Evolutionary conservation across 2,797 vertebrate genomes (phyloP), one percentile per base, ranked within the genome.

Genomic region (Smutsia temminckii): DNA sequence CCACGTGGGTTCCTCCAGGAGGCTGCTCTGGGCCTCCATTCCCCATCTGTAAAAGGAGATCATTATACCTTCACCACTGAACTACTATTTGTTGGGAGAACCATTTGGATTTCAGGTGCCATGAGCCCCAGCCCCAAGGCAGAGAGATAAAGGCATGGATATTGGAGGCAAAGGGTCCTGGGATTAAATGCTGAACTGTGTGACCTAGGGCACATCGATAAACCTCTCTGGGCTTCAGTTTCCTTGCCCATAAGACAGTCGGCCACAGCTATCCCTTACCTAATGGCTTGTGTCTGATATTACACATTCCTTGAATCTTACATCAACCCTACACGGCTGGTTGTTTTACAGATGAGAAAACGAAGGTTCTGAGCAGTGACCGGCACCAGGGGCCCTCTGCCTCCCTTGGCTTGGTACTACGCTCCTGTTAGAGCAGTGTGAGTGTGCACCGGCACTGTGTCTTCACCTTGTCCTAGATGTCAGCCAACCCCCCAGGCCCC

Each of bases 391-490:
- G 46, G 37, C 46, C 46, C 51, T 61, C 66, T 4, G 32, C 59
- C n/a, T 27, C 27, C 14, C 42, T n/a, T 0, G 0, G 18, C 32
- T 16, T 12, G 17, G 77, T 37, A 46, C 63, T 64, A 13, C 3
- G 11, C 14, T 8, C 29, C 71, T 7, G n/a, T 71, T 4, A 13
- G 14, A 0, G 20, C 34, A 9, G 74, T 0, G 0, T 3, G 9
- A 3, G 59, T 8, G 5, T 6, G 46, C 2, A 4, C 27, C 59
- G 14, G 37, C 5, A 0, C 1, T 3, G 1, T 4, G 29, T 34
- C 91, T 86, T 80, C 84, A 49, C 86, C 83, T 85, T 11, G 34
- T n/a, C 89, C 84, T 8, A 49, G 84, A 77, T 29, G 71, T 78
- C 92, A 89, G 0, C 78, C 53, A 4, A 21, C 14, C 53, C 74